Evolutionary conservation across 2,113 vertebrate species (phyloP).

Genomic region (Xenus cinereus): DNA sequence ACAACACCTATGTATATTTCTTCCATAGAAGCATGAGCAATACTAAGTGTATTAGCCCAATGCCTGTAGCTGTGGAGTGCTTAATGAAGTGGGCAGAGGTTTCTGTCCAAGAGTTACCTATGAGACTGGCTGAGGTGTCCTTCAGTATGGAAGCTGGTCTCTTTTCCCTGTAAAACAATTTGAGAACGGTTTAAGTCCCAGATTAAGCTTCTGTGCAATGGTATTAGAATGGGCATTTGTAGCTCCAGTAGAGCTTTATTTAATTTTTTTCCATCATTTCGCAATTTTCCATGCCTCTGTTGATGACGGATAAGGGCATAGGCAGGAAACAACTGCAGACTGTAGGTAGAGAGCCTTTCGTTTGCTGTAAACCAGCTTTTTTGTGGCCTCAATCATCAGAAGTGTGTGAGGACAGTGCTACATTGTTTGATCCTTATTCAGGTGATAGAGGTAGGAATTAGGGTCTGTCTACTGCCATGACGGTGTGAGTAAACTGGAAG

Average conservation of each 20-base stretch:
- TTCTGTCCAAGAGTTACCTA: background rate
- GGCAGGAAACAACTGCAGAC: background rate
- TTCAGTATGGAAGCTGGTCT: background rate
- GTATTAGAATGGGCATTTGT: background rate
- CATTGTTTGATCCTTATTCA: background rate
- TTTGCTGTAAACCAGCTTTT: background rate
- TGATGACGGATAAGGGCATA: background rate
- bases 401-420: background rate
- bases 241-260: background rate
- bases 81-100: background rate
- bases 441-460: background rate
- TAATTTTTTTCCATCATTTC: background rate
- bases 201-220: background rate
- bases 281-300: background rate
- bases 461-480: background rate
- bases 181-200: background rate
- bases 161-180: background rate
- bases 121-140: background rate
- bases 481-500: background rate
- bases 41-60: background rate
- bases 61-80: background rate
- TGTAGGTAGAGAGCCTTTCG: background rate
- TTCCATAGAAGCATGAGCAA: background rate
- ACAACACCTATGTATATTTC: rapidly evolving
- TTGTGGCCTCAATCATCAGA: background rate